Base-by-base conservation (phyloP, 2,113 vertebrate species). In the Hydrochoerus hydrochaeris region DNA sequence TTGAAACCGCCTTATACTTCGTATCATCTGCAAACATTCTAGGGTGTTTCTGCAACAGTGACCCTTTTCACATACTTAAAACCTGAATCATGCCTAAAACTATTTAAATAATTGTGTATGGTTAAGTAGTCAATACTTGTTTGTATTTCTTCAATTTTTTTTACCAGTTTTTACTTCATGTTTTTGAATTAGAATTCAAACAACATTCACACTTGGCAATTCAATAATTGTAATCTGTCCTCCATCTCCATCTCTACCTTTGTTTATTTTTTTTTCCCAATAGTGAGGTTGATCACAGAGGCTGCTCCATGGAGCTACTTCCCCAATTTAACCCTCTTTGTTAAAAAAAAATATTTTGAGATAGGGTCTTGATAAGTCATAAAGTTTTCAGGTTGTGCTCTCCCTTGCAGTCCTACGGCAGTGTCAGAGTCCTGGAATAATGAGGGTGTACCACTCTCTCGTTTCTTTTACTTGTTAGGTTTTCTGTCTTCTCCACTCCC, bases 151-250 rank as follows among this genome's bases (percentile, higher is more conserved):
- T 63, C 63, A 60, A 19, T 67, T 77, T 11, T 77, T 11, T 49
- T 62, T 69, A 26, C 10, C 44, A 9, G 12, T 41, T 85, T 95
- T 71, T 77, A 28, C 14, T 75, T 96, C 26, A 3, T 20, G 49
- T 92, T 85, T 52, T 63, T 63, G 19, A 71, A 83, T 83, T 80
- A 91, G 35, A 84, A 95, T 80, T 46, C 26, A 86, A 65, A 71
- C 57, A 69, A 54, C 32, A 57, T 16, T n/a, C 14, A 49, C 54
- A 75, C 2, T n/a, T 16, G 13, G 2, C 17, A 11, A 88, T 8
- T 71, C 46, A 62, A 58, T 80, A 44, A 49, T 17, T 11, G 80
- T 52, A 58, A 1, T 84, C 11, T 83, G 1, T 54, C 62, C 62
- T 78, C 22, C 17, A 32, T 54, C 54, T 49, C 52, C n/a, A 11